These are phyloP conservation scores for Incurvaria masculella DNA, from an alignment of 2,888 invertebrate genomes.

Conservation along the genomic window DNA sequence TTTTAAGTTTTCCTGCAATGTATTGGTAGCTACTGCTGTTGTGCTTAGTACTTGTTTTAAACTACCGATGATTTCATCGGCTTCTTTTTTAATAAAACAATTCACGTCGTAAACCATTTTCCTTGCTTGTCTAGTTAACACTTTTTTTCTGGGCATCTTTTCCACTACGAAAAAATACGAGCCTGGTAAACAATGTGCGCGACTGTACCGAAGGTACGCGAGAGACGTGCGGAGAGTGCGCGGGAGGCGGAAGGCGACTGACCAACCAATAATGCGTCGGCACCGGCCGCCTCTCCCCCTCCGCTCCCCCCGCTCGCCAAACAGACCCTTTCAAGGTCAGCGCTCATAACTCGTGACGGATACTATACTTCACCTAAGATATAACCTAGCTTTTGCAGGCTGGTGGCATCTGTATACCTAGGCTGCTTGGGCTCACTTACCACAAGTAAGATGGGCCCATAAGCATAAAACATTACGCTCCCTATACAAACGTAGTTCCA, in stretches of 20 bases:
- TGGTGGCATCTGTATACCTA: too few species aligned
- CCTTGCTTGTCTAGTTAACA: conserved; percentile 1
- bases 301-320: too few species aligned
- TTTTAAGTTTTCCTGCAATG: background rate
- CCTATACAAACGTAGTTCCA: too few species aligned
- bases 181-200: background rate
- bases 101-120: conserved; percentile 1
- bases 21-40: background rate
- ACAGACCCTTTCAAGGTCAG: too few species aligned
- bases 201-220: background rate
- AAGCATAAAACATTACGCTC: too few species aligned
- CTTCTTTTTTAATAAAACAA: conserved; percentile 3
- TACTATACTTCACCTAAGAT: too few species aligned
- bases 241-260: conserved; percentile 1
- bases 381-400: too few species aligned
- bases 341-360: too few species aligned
- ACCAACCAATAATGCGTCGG: conserved; percentile 5
- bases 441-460: too few species aligned
- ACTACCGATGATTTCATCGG: background rate
- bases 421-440: too few species aligned
- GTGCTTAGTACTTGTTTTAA: background rate
- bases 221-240: background rate
- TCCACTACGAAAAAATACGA: background rate
- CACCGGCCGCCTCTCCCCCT: too few species aligned
- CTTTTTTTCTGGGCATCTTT: background rate